These are phyloP conservation scores for Echinarachnius parma DNA, from an alignment of 53 echinoderm and acorn worm genomes.

Conservation along the genomic window DNA sequence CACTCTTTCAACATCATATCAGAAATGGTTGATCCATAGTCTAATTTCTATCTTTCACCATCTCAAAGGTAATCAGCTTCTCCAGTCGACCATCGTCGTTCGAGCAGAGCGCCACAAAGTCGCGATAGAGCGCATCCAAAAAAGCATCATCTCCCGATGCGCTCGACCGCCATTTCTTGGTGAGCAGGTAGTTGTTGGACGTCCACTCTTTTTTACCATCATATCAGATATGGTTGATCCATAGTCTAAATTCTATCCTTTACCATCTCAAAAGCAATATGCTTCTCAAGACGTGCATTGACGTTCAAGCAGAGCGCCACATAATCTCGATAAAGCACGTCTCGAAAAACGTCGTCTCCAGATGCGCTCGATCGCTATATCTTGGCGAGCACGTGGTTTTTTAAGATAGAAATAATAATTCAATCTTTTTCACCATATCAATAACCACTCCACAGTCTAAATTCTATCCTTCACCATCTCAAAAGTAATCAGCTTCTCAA, in stretches of 20 bases:
- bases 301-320: slow-evolving; percentile 61
- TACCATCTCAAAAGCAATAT: slow-evolving; percentile 26
- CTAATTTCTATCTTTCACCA: no score
- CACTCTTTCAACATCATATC: no score
- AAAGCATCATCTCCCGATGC: slow-evolving; percentile 81
- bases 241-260: no score
- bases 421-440: no score
- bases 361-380: slow-evolving; percentile 77
- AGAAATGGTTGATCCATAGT: no score
- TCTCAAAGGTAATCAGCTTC: slow-evolving; percentile 30
- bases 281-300: slow-evolving; percentile 53
- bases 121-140: slow-evolving; percentile 64
- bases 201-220: no score
- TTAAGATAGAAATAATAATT: no score
- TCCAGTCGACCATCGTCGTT: slow-evolving; percentile 66
- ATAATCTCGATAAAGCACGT: slow-evolving; percentile 68
- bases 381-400: slow-evolving; percentile 75
- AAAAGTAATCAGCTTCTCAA: slow-evolving; percentile 39
- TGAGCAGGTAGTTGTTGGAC: slow-evolving; percentile 75
- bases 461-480: slow-evolving; percentile 8
- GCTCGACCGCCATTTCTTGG: slow-evolving; percentile 77
- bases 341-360: slow-evolving; percentile 79
- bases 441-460: no score
- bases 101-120: slow-evolving; percentile 65
- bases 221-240: no score